Conservation (phyloP, 2,888 invertebrate genomes). For the Schizaphis graminum region DNA sequence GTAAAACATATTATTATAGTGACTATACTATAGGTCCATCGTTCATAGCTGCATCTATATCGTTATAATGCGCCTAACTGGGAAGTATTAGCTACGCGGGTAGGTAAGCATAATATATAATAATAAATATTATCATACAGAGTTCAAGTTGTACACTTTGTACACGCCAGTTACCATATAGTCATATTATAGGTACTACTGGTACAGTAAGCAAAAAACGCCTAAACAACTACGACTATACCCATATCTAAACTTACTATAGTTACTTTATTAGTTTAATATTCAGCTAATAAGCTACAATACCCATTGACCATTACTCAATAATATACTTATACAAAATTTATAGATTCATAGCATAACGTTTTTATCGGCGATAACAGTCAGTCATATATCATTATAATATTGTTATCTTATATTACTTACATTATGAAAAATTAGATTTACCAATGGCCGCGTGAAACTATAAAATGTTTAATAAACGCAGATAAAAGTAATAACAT, state of each 20-base stretch:
- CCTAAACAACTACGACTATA: neutral
- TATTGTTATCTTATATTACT: conserved; percentile 6
- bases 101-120: no score
- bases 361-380: neutral
- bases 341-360: neutral
- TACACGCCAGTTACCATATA: neutral
- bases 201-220: neutral
- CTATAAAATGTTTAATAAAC: neutral
- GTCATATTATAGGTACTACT: neutral
- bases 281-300: neutral
- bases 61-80: neutral
- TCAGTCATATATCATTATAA: neutral
- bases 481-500: neutral
- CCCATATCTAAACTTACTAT: conserved; percentile 1
- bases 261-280: neutral
- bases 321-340: neutral
- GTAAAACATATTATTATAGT: neutral
- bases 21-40: neutral
- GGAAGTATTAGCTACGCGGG: neutral
- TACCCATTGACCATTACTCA: neutral
- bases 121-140: neutral
- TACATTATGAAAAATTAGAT: neutral
- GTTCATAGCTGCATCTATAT: neutral
- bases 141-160: neutral
- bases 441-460: neutral